A percentile compares a stretch with the other conserved stretches of the same genome.
phyloP scores from a whole-genome alignment of 2,797 vertebrate species.

The Octomys mimax region DNA sequence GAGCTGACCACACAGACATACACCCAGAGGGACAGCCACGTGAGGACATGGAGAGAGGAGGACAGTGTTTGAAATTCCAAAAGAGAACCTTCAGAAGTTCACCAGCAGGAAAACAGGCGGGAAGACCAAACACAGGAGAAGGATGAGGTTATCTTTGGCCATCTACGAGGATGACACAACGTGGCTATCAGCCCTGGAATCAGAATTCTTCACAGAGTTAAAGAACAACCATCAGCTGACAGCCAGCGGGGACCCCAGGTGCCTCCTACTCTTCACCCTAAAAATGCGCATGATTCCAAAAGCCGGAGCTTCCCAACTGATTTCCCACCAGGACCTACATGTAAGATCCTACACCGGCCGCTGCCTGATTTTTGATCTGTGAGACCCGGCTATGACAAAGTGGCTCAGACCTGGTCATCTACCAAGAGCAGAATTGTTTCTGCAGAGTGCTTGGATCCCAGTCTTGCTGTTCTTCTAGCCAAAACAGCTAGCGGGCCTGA shows the following conservation, averaged over 20 bases:
- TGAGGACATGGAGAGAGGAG: background rate
- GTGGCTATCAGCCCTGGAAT: background rate
- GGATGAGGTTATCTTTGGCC: background rate
- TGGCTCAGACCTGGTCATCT: background rate
- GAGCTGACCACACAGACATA: no score
- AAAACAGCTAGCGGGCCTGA: fast-evolving
- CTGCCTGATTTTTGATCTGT: background rate
- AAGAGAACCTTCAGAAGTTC: background rate
- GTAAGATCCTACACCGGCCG: fast-evolving
- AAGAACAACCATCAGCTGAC: background rate
- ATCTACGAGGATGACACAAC: background rate
- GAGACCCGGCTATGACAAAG: no score
- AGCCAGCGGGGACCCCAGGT: background rate
- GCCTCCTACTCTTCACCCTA: background rate
- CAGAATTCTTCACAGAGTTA: background rate
- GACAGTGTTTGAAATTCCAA: no score
- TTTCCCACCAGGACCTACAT: background rate
- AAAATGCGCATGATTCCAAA: background rate
- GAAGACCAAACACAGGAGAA: background rate
- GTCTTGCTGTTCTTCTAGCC: background rate
- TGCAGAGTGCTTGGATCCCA: background rate
- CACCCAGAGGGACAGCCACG: fast-evolving
- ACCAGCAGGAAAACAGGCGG: background rate
- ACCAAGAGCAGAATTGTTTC: background rate
- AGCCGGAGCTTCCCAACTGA: background rate